Conservation (phyloP, 2,113 vertebrate genomes). For the Calidris pygmaea region DNA sequence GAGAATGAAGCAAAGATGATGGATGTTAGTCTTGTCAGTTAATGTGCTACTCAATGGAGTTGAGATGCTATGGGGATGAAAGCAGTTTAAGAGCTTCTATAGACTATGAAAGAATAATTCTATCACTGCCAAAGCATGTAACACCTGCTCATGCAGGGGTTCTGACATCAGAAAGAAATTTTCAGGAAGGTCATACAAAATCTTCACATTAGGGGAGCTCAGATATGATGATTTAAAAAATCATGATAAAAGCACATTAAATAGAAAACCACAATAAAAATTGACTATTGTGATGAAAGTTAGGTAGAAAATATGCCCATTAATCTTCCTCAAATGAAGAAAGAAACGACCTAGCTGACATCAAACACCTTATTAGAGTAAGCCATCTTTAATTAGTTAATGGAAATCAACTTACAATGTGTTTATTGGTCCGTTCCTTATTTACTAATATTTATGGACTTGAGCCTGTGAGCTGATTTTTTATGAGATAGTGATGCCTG, state of each 20-base stretch:
- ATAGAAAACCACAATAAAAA: background rate
- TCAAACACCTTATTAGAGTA: background rate
- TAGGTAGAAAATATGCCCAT: background rate
- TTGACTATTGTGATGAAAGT: background rate
- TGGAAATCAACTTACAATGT: background rate
- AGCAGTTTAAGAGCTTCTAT: conserved; percentile 21
- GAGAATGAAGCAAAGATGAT: conserved; percentile 18
- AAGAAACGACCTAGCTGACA: background rate
- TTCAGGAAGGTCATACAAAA: background rate
- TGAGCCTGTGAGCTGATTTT: background rate
- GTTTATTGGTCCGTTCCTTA: background rate
- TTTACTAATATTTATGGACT: background rate
- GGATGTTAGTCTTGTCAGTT: conserved; percentile 18
- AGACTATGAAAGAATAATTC: conserved; percentile 43
- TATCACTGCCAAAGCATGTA: background rate
- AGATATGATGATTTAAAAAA: background rate
- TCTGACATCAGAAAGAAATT: conserved; percentile 14
- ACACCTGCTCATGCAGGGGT: background rate
- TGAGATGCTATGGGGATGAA: conserved; percentile 20
- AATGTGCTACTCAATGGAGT: conserved; percentile 36
- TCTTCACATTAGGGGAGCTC: background rate
- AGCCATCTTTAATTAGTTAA: background rate
- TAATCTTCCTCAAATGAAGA: background rate
- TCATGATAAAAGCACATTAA: background rate
- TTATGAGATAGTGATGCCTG: background rate